These are phyloP conservation scores for Telenomus remus DNA, from an alignment of 1,140 invertebrate species.

Conservation along the genomic window DNA sequence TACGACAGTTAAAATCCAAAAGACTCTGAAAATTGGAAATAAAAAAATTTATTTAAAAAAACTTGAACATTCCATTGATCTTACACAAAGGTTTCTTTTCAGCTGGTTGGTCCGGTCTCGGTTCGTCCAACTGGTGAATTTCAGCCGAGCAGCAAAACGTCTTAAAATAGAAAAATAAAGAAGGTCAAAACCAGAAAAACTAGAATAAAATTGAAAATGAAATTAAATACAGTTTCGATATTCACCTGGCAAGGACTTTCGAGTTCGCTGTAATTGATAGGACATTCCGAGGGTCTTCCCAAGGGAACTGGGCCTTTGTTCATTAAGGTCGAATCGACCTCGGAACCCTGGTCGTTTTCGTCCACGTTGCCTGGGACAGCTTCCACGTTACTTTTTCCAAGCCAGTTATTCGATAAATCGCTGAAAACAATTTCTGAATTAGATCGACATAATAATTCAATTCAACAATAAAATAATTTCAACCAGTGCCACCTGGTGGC, in stretches of 20 bases:
- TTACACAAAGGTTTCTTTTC: conserved; percentile 71
- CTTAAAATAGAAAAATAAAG: conserved; percentile 39
- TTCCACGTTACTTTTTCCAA: conserved; percentile 65
- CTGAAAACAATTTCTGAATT: conserved; percentile 42
- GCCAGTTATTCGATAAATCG: conserved; percentile 68
- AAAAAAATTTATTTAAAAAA: background rate
- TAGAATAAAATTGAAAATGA: conserved; percentile 3
- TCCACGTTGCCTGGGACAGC: conserved; percentile 69
- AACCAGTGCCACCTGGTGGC: no score
- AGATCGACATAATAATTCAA: background rate
- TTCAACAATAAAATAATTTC: background rate
- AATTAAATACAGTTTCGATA: background rate
- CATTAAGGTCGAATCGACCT: conserved; percentile 59
- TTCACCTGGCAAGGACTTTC: conserved; percentile 68
- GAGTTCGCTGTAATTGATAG: conserved; percentile 65
- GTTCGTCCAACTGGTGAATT: conserved; percentile 69
- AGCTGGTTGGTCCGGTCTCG: conserved; percentile 67
- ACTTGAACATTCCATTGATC: conserved; percentile 26
- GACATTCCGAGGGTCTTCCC: conserved; percentile 68
- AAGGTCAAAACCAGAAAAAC: background rate
- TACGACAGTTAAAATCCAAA: background rate
- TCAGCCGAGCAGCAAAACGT: conserved; percentile 69
- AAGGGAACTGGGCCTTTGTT: conserved; percentile 64
- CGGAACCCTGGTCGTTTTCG: conserved; percentile 68
- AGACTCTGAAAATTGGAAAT: no score